Base-by-base conservation (phyloP, 1,140 invertebrate genomes). In the Platorchestia sp. region DNA sequence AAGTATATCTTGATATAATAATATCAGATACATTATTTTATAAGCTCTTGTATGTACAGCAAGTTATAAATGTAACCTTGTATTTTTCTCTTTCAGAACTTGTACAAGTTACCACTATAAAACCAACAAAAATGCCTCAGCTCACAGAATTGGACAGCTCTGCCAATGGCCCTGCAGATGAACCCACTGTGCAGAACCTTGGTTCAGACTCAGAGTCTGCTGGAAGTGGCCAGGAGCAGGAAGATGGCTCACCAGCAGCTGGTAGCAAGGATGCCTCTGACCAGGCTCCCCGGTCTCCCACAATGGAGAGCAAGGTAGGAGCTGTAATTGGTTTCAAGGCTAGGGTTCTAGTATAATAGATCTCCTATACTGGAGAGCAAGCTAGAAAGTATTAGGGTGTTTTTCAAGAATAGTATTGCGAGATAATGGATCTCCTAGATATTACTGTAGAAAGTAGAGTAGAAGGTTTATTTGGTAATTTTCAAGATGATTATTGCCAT, bases 61-160 rank as follows among this genome's bases (percentile, higher is more conserved):
- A n/a, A n/a, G n/a, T n/a, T n/a, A n/a, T n/a, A n/a, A n/a, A 27
- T 75, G 27, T 75, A 75, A 89, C 87, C 87, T 89, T 42, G 3
- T 6, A 44, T 89, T 89, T 42, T 42, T 86, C 41, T 44, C 41
- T 42, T 89, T 42, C 43, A 89, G 87, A 42, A 89, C 10, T 89
- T 89, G 41, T 10, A 41, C n/a, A 3, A 44, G 87, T 89, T 89
- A 42, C 27, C 87, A 93, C 91, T 93, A 45, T 40, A 47, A 93
- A 93, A 14, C 19, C 19, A 93, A 19, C 59, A 45, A 93, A 45
- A 41, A 93, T 93, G 91, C 91, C 91, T 93, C 91, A 93, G 91
- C 91, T 93, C 36, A 93, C 91, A 45, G 91, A 93, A 93, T 93
- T 93, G 91, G 91, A 93, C 45, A 47, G 45, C 91, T 44, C 43